Evolutionary conservation across 2,797 vertebrate species (phyloP).

Genomic region (Anguilla anguilla): DNA sequence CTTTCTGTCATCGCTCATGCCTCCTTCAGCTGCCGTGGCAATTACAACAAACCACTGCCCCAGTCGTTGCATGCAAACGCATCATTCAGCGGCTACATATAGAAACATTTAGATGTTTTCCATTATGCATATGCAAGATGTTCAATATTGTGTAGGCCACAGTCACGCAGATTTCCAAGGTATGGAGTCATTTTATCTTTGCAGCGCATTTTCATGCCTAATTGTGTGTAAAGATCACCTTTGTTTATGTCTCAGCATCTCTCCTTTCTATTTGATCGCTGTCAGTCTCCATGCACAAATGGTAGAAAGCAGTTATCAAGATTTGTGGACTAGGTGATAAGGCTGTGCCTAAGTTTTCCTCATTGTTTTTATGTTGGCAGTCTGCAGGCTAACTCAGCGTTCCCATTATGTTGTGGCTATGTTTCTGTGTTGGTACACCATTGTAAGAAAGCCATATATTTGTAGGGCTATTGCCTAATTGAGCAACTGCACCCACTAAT

Average conservation of each 20-base stretch:
- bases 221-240: background rate
- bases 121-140: background rate
- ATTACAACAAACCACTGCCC: background rate
- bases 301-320: background rate
- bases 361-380: background rate
- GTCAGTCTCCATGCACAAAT: background rate
- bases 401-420: background rate
- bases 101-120: background rate
- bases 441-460: background rate
- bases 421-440: background rate
- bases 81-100: background rate
- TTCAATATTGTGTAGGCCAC: background rate
- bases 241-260: background rate
- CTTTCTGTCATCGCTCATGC: slow-evolving; percentile 2
- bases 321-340: background rate
- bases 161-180: background rate
- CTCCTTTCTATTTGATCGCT: background rate
- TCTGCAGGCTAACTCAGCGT: background rate
- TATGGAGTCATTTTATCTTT: background rate
- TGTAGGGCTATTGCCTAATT: slow-evolving; percentile 59
- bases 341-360: background rate
- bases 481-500: slow-evolving; percentile 60
- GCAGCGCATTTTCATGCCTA: background rate
- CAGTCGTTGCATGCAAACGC: background rate
- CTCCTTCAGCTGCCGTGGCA: background rate